These are phyloP conservation scores for Aleiodes sp. DNA, from an alignment of 1,140 invertebrate genomes.

Conservation along the genomic window DNA sequence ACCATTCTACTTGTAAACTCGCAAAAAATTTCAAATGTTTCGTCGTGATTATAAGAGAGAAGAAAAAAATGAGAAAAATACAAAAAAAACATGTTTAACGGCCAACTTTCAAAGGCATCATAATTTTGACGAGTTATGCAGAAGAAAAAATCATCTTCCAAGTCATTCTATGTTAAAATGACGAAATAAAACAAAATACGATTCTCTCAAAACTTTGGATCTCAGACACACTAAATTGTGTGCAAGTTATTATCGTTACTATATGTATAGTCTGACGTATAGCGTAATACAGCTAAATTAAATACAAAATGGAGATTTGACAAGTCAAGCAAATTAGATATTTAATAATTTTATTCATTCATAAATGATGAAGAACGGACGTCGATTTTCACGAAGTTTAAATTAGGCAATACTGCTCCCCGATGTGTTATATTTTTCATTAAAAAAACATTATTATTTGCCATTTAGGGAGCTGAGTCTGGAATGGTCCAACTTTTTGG, in stretches of 20 bases:
- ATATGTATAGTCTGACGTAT: conserved; percentile 29
- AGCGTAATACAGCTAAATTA: conserved; percentile 5
- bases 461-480: not conserved
- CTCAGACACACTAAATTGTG: conserved; percentile 11
- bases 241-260: conserved; percentile 29
- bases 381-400: conserved; percentile 8
- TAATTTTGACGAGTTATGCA: conserved; percentile 5
- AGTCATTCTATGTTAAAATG: conserved; percentile 8
- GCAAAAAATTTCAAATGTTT: conserved; percentile 10
- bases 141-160: not conserved
- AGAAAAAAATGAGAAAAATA: not conserved
- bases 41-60: not conserved
- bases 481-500: conserved; percentile 20
- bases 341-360: not conserved
- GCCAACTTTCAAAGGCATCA: not conserved
- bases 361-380: not conserved
- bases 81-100: not conserved
- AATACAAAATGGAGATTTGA: not conserved
- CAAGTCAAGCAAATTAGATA: not conserved
- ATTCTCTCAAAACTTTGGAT: conserved; percentile 25
- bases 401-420: not conserved
- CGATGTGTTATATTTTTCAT: not conserved
- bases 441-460: not conserved
- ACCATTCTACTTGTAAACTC: conserved; percentile 11
- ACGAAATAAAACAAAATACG: not conserved